A percentile compares a stretch with the other conserved stretches of the same genome.
Conservation (phyloP, 1,140 invertebrate species). For the Drosophila pallidifrons region DNA sequence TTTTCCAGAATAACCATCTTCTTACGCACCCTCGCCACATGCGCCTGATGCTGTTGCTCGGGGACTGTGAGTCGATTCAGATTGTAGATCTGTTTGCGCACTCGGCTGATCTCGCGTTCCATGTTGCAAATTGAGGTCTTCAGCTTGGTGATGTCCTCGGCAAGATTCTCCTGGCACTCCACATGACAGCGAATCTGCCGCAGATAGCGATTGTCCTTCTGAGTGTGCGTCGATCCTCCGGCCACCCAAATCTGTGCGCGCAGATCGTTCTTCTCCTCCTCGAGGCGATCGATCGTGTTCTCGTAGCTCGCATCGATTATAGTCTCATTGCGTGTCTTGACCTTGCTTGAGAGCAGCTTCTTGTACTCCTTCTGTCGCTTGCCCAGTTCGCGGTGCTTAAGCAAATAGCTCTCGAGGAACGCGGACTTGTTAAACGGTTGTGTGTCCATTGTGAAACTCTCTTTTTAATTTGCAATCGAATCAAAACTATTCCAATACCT, state of each 20-base stretch:
- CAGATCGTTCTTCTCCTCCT: constrained; percentile 74
- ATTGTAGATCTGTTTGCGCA: constrained; percentile 69
- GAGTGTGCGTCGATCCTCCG: constrained; percentile 60
- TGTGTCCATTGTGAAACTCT: constrained; percentile 49
- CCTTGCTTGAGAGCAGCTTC: constrained; percentile 69
- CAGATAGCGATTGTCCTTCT: constrained; percentile 49
- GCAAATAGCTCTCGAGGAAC: constrained; percentile 67
- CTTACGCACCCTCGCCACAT: constrained; percentile 57
- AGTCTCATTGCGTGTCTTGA: constrained; percentile 72
- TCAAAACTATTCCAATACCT: constrained; percentile 1
- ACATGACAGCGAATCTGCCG: constrained; percentile 70
- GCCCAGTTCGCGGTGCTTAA: constrained; percentile 74
- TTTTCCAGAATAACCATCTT: constrained; percentile 72
- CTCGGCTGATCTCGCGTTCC: constrained; percentile 68
- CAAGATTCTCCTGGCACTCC: constrained; percentile 70
- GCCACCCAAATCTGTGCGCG: constrained; percentile 82
- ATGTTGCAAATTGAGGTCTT: constrained; percentile 70
- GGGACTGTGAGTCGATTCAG: constrained; percentile 67
- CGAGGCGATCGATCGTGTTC: constrained; percentile 73
- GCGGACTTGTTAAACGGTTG: constrained; percentile 57
- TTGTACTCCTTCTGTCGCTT: constrained; percentile 81
- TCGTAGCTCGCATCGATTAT: constrained; percentile 77
- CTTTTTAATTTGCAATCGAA: constrained; percentile 21
- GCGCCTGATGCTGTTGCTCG: constrained; percentile 65
- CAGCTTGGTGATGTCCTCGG: constrained; percentile 58